A percentile compares a stretch with the other conserved stretches of the same genome.
Conservation (phyloP, 2,113 vertebrate species). For the Sylvia atricapilla region DNA sequence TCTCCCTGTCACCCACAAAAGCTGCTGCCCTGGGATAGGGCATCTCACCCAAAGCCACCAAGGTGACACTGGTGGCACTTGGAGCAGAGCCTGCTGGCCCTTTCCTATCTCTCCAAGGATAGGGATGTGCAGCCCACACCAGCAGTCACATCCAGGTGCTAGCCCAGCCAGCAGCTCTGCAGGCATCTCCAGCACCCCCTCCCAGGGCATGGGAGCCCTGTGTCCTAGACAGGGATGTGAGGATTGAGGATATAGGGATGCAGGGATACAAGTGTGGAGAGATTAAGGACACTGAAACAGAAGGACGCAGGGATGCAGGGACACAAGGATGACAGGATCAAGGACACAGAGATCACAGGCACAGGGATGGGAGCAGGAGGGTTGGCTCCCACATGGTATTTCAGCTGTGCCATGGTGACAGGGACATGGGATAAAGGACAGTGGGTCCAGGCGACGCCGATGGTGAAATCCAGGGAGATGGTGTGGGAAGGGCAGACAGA, state of each 20-base stretch:
- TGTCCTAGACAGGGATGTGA: background rate
- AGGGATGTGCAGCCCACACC: background rate
- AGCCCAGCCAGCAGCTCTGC: background rate
- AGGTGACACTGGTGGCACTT: background rate
- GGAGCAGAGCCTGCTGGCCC: background rate
- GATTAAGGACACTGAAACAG: background rate
- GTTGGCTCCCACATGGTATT: background rate
- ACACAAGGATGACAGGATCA: background rate
- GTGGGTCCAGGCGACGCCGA: background rate
- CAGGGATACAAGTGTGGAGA: too few relatives aligned
- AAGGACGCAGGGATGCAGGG: background rate
- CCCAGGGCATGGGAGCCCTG: too few relatives aligned
- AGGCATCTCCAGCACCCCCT: background rate
- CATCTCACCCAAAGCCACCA: background rate
- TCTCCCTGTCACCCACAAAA: background rate
- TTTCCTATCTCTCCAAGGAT: background rate
- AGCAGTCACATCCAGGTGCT: rapidly evolving
- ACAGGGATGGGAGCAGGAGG: background rate
- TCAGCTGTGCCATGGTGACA: rapidly evolving
- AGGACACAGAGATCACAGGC: background rate
- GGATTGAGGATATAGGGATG: background rate
- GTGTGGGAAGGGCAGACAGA: background rate
- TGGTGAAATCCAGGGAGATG: background rate
- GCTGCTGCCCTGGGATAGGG: background rate
- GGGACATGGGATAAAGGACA: background rate